These are phyloP conservation scores for Ferdinandea cuprea DNA, from an alignment of 2,888 invertebrate genomes.

Conservation along the genomic window DNA sequence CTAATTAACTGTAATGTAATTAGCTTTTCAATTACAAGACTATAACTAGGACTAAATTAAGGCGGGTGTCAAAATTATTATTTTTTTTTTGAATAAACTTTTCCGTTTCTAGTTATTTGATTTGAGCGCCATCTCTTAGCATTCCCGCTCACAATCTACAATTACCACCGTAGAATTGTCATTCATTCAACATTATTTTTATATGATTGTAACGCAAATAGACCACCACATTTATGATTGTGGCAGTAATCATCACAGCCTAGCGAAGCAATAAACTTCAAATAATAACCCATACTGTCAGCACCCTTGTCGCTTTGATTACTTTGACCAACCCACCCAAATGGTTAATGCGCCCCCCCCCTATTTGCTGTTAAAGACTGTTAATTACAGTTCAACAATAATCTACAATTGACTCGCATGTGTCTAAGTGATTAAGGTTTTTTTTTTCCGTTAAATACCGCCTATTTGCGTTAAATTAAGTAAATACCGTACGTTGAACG, in stretches of 20 bases:
- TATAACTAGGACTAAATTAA: no score
- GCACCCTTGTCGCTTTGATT: slow-evolving; percentile 14
- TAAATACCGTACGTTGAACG: slow-evolving; percentile 34
- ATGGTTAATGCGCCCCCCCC: slow-evolving; percentile 19
- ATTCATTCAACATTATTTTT: no score
- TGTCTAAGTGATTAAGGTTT: slow-evolving; percentile 48
- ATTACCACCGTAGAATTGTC: no score
- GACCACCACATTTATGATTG: no score
- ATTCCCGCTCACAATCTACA: no score
- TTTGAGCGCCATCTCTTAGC: no score
- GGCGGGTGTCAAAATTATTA: no score
- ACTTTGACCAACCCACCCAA: slow-evolving; percentile 18
- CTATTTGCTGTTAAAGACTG: slow-evolving; percentile 16
- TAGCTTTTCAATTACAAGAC: no score
- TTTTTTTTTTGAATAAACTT: no score
- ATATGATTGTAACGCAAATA: no score
- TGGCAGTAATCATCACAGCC: neutral
- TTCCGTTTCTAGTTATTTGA: no score
- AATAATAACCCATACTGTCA: slow-evolving; percentile 1
- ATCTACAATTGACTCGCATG: slow-evolving; percentile 59
- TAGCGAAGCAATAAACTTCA: neutral
- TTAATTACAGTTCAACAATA: slow-evolving; percentile 32
- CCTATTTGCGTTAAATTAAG: slow-evolving; percentile 9
- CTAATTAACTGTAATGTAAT: no score
- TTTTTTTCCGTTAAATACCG: slow-evolving; percentile 28